These are phyloP conservation scores for Drosophila mauritiana DNA, from an alignment of 1,140 invertebrate genomes.

Conservation along the genomic window DNA sequence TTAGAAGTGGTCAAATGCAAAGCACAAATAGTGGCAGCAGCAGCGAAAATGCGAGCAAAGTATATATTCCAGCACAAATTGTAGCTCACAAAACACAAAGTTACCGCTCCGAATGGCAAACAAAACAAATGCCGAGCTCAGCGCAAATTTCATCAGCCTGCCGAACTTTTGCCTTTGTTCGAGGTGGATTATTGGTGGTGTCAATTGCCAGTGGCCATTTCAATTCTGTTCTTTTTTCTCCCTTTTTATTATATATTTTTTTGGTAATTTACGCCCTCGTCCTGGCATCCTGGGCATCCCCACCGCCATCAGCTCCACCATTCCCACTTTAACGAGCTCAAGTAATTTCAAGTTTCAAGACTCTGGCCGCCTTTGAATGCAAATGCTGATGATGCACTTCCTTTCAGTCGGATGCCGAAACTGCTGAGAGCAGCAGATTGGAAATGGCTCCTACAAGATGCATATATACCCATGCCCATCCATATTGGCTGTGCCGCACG, in stretches of 20 bases:
- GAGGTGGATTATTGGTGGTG: slow-evolving; percentile 73
- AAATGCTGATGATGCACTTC: slow-evolving; percentile 79
- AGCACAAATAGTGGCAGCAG: slow-evolving; percentile 24
- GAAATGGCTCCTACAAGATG: slow-evolving; percentile 72
- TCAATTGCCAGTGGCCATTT: slow-evolving; percentile 82
- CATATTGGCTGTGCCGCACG: slow-evolving; percentile 5
- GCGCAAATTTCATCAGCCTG: slow-evolving; percentile 65
- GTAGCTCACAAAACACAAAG: slow-evolving; percentile 31
- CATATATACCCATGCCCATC: slow-evolving; percentile 1
- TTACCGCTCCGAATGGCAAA: slow-evolving; percentile 41
- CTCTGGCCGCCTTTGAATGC: slow-evolving; percentile 58
- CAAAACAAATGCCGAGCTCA: slow-evolving; percentile 73
- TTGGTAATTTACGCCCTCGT: slow-evolving; percentile 71
- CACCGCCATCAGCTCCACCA: slow-evolving; percentile 16
- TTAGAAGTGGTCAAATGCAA: slow-evolving; percentile 55
- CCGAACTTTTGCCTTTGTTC: slow-evolving; percentile 56
- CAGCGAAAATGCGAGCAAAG: slow-evolving; percentile 24
- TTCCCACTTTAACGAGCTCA: slow-evolving; percentile 51
- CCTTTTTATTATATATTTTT: slow-evolving; percentile 21
- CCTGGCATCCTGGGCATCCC: slow-evolving; percentile 9
- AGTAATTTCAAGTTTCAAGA: slow-evolving; percentile 75
- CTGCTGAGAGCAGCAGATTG: slow-evolving; percentile 73
- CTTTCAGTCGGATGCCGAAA: slow-evolving; percentile 59
- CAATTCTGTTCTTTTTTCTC: slow-evolving; percentile 26
- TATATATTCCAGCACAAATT: slow-evolving; percentile 29